Evolutionary conservation across 1,140 invertebrate genomes (phyloP).

Genomic region (Psix sp.): DNA sequence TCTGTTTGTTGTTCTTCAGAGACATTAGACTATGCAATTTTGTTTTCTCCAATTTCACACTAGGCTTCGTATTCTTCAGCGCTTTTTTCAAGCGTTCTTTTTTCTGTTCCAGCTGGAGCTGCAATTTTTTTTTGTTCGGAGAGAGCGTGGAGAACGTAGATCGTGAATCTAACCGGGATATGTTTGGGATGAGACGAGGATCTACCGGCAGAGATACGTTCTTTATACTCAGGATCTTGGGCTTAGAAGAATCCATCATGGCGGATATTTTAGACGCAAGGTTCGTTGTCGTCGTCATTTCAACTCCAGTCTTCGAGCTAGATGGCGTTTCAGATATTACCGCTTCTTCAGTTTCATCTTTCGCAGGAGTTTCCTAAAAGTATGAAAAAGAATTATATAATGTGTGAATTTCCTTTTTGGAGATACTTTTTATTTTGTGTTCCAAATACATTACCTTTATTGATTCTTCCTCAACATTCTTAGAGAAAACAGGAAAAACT

Average conservation of each 20-base stretch:
- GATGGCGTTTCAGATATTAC: slow-evolving; percentile 72
- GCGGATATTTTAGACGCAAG: slow-evolving; percentile 68
- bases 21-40: slow-evolving; percentile 19
- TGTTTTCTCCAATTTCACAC: slow-evolving; percentile 10
- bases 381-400: slow-evolving; percentile 2
- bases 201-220: slow-evolving; percentile 45
- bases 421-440: too few species aligned
- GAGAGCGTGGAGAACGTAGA: slow-evolving; percentile 4
- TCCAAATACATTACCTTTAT: slow-evolving; percentile 23
- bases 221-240: slow-evolving; percentile 40
- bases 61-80: slow-evolving; percentile 6
- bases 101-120: slow-evolving; percentile 25
- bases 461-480: slow-evolving; percentile 48
- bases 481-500: slow-evolving; percentile 59
- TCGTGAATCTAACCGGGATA: slow-evolving; percentile 24
- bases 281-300: slow-evolving; percentile 68
- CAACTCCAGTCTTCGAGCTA: slow-evolving; percentile 67
- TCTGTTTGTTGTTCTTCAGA: slow-evolving; percentile 9
- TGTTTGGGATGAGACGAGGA: slow-evolving; percentile 28
- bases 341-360: slow-evolving; percentile 66
- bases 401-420: too few species aligned
- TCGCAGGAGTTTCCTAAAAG: slow-evolving; percentile 69
- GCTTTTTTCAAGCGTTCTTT: slow-evolving; percentile 31
- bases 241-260: slow-evolving; percentile 49
- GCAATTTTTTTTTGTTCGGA: slow-evolving; percentile 25